A percentile compares a stretch with the other conserved stretches of the same genome.
Conservation (phyloP, 2,888 invertebrate species). For the Andrena chrysosceles region DNA sequence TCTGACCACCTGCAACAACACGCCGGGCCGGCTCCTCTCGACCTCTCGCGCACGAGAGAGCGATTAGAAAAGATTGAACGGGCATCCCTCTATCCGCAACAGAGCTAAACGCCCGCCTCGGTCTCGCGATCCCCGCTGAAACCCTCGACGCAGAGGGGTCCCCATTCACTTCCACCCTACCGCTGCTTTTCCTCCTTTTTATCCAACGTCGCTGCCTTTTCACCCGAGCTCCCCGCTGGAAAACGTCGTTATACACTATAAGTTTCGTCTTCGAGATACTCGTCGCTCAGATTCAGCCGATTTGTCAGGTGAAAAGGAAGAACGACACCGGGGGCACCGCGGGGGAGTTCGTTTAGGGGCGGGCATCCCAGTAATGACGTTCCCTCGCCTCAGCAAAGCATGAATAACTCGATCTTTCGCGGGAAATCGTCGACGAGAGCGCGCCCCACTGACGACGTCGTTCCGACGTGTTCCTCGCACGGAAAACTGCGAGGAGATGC, state of each 20-base stretch:
- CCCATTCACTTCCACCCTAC: conserved; percentile 39
- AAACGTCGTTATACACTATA: conserved; percentile 52
- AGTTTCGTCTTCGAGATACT: conserved; percentile 54
- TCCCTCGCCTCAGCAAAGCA: conserved; percentile 30
- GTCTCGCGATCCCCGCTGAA: conserved; percentile 46
- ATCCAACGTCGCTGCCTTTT: conserved; percentile 42
- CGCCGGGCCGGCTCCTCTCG: not conserved
- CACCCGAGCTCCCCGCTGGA: conserved; percentile 35
- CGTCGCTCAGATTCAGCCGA: conserved; percentile 51
- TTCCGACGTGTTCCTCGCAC: conserved; percentile 14
- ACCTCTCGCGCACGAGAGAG: conserved; percentile 16
- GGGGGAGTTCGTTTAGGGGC: conserved; percentile 24
- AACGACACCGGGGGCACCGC: not conserved
- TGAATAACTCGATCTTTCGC: conserved; percentile 49
- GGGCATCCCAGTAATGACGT: conserved; percentile 46
- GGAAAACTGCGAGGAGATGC: conserved; percentile 14
- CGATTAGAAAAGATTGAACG: conserved; percentile 56
- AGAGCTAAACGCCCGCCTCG: conserved; percentile 21
- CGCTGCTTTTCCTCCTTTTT: conserved; percentile 27
- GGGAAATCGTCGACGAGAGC: conserved; percentile 32
- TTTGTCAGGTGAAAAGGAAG: conserved; percentile 55
- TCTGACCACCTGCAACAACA: conserved; percentile 51
- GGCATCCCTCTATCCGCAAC: conserved; percentile 8
- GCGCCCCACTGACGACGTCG: conserved; percentile 9
- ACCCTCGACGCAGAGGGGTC: conserved; percentile 24